Base-by-base conservation (phyloP, 2,113 vertebrate genomes). In the Tragelaphus scriptus region DNA sequence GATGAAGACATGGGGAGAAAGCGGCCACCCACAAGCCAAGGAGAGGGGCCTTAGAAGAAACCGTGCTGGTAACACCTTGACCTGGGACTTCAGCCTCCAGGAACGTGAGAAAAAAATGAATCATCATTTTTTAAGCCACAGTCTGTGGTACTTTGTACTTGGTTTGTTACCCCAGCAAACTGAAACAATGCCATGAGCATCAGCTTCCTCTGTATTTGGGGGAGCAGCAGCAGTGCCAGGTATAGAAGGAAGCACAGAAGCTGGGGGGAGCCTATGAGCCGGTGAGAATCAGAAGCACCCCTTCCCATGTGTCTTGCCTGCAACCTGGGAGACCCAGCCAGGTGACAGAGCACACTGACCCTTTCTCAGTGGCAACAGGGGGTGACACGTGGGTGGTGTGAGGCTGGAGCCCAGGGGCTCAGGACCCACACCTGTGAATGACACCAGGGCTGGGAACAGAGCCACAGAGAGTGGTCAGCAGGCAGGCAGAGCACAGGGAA, bases 381-480 rank as follows among this genome's bases (percentile, higher is more conserved):
- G 21, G 21, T 40, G 17, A 15, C 28, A 58, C 0, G 0, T 28
- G 58, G 4, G 3, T 32, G 7, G 4, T 7, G 2, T 85, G 53
- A 89, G 7, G 13, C 28, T 68, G 7, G 10, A 53, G 30, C 51
- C 7, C 30, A 40, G 49, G 7, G 7, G 21, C 25, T 13, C 0
- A 26, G 30, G 44, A 86, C 30, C 3, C 26, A 58, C 1, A 2
- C 13, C 71, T 23, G 26, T 25, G 19, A 36, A 28, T 77, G 47
- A 81, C n/a, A 2, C 0, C 13, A 65, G 56, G 55, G 4, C 58
- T 15, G 36, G 44, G 58, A 40, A 55, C 12, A 23, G 68, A 23
- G 0, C 19, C 44, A 5, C 2, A 36, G 44, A 0, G 9, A 1
- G 28, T 16, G 30, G 10, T 36, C 3, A 15, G 23, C 65, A 80